These are phyloP conservation scores for Centropristis striata DNA, from an alignment of 2,113 vertebrate species.

Conservation along the genomic window DNA sequence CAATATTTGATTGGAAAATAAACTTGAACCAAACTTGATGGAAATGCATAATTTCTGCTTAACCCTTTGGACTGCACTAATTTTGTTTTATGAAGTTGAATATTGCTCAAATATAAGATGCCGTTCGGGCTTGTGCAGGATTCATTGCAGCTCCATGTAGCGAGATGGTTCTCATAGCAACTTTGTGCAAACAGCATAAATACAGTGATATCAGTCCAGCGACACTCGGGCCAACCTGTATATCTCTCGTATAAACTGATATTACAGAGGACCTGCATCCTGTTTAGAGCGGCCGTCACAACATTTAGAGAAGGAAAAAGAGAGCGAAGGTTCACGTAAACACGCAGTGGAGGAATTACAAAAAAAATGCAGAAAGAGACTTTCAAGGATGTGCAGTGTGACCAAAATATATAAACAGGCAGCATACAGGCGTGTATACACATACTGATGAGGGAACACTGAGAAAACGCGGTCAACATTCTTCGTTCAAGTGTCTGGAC, in stretches of 20 bases:
- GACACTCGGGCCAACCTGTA: slow-evolving; percentile 14
- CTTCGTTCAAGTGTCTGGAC: slow-evolving; percentile 53
- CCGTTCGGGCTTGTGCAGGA: background rate
- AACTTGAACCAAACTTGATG: background rate
- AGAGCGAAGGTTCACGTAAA: slow-evolving; percentile 52
- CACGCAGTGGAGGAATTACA: slow-evolving; percentile 10
- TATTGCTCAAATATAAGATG: background rate
- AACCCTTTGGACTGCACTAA: background rate
- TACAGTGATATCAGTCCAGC: background rate
- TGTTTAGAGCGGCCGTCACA: slow-evolving; percentile 76
- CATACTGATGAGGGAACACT: slow-evolving; percentile 35
- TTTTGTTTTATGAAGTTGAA: background rate
- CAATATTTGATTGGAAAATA: background rate
- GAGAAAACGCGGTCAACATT: slow-evolving; percentile 58
- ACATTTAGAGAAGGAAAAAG: slow-evolving; percentile 65
- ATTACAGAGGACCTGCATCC: slow-evolving; percentile 63
- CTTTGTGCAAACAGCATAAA: slow-evolving; percentile 16
- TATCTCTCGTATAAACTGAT: slow-evolving; percentile 52
- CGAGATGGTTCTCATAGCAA: background rate
- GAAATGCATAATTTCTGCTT: background rate
- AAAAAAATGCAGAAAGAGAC: slow-evolving; percentile 5
- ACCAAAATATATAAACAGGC: slow-evolving; percentile 53
- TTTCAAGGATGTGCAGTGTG: slow-evolving; percentile 42
- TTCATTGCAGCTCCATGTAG: background rate
- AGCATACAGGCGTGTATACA: slow-evolving; percentile 35